phyloP scores from a whole-genome alignment of 2,113 vertebrate species.

The Oncorhynchus masou region DNA sequence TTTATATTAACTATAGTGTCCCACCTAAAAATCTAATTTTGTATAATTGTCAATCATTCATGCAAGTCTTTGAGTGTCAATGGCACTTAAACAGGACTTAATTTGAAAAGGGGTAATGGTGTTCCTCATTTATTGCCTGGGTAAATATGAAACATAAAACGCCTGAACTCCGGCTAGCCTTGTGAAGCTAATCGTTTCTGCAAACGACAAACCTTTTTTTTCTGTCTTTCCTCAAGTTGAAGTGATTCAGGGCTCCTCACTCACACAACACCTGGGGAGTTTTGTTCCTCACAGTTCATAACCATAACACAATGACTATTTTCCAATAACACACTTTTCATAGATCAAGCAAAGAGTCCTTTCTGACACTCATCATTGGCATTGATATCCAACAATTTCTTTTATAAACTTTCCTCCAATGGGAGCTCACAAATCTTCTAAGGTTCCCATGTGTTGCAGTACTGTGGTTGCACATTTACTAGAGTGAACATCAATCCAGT shows the following conservation, averaged over 20 bases:
- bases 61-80: constrained; percentile 25
- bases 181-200: constrained; percentile 52
- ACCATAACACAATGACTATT: constrained; percentile 7
- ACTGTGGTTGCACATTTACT: not conserved
- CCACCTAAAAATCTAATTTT: constrained; percentile 18
- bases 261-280: not conserved
- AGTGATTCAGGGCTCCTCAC: not conserved
- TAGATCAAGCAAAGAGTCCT: constrained; percentile 33
- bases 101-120: constrained; percentile 41
- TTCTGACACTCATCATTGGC: constrained; percentile 43
- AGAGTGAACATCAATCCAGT: not conserved
- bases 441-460: constrained; percentile 26
- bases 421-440: constrained; percentile 42
- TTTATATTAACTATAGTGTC: constrained; percentile 19
- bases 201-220: constrained; percentile 39
- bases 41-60: constrained; percentile 38
- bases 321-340: constrained; percentile 39
- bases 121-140: constrained; percentile 31
- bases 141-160: constrained; percentile 53
- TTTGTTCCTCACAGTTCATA: constrained; percentile 31
- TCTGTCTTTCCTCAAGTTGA: constrained; percentile 1
- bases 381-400: constrained; percentile 13
- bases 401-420: constrained; percentile 55
- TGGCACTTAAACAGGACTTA: constrained; percentile 49
- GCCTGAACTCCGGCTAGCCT: constrained; percentile 48